These are phyloP conservation scores for Cheiracanthium punctorium DNA, from an alignment of 2,888 invertebrate species.

Conservation along the genomic window DNA sequence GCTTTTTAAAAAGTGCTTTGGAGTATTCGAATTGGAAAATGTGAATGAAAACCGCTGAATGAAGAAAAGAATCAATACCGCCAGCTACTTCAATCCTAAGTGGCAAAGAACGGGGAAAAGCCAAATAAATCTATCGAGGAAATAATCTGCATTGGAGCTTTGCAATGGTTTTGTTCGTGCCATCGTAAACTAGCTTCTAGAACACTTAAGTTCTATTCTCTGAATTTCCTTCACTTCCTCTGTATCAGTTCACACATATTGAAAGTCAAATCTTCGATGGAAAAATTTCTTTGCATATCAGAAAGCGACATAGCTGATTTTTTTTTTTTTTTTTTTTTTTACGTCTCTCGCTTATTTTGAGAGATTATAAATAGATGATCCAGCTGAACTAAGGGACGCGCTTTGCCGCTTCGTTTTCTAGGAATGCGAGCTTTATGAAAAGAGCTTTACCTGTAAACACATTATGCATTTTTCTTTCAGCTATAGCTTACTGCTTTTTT, in stretches of 20 bases:
- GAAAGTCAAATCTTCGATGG: background rate
- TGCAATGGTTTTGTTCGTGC: slow-evolving; percentile 52
- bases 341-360: too few species aligned
- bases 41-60: slow-evolving; percentile 43
- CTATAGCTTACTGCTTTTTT: too few species aligned
- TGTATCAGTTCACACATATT: slow-evolving; percentile 20
- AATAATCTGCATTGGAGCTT: slow-evolving; percentile 58
- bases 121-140: slow-evolving; percentile 11
- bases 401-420: too few species aligned
- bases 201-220: slow-evolving; percentile 45
- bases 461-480: too few species aligned
- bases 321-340: too few species aligned
- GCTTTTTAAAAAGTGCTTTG: slow-evolving; percentile 57
- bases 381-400: too few species aligned
- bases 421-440: too few species aligned
- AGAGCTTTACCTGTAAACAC: too few species aligned
- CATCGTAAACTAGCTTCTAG: slow-evolving; percentile 24
- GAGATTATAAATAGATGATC: too few species aligned
- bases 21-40: slow-evolving; percentile 55
- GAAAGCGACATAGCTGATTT: too few species aligned
- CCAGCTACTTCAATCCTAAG: slow-evolving; percentile 50
- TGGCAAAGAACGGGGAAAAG: slow-evolving; percentile 35
- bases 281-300: background rate
- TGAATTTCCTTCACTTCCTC: slow-evolving; percentile 22
- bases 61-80: slow-evolving; percentile 50